phyloP scores from a whole-genome alignment of 1,140 invertebrate genomes.

The Camponotus pennsylvanicus region DNA sequence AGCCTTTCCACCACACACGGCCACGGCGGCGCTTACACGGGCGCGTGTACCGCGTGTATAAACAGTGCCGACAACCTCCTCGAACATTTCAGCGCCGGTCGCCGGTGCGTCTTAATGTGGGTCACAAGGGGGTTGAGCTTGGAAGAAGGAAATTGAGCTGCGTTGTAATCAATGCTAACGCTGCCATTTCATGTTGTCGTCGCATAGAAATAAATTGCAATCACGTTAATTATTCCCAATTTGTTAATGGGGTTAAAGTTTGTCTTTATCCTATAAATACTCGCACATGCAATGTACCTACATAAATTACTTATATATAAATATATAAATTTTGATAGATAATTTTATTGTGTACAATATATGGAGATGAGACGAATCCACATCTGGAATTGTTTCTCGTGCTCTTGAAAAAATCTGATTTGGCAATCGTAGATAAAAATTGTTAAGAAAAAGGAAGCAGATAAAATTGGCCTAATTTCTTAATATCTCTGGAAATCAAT shows the following conservation, averaged over 20 bases:
- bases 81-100: constrained; percentile 67
- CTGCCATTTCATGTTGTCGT: constrained; percentile 37
- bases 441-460: too few species aligned
- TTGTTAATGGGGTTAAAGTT: not conserved
- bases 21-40: constrained; percentile 48
- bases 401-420: not conserved
- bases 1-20: constrained; percentile 74
- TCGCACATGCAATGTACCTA: not conserved
- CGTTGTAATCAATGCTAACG: constrained; percentile 54
- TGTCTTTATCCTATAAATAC: not conserved
- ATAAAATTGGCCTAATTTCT: not conserved
- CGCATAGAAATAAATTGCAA: constrained; percentile 23
- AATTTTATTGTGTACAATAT: not conserved
- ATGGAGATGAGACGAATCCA: not conserved
- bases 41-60: constrained; percentile 60
- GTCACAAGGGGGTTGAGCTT: constrained; percentile 67
- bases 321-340: too few species aligned
- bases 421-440: not conserved
- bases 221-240: not conserved
- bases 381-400: not conserved
- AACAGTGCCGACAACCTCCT: constrained; percentile 64
- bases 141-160: constrained; percentile 47
- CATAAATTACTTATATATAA: not conserved
- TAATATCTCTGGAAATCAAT: not conserved
- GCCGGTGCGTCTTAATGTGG: constrained; percentile 71